A percentile compares a stretch with the other conserved stretches of the same genome.
Conservation (phyloP, 2,113 vertebrate species). For the Laterallus jamaicensis region DNA sequence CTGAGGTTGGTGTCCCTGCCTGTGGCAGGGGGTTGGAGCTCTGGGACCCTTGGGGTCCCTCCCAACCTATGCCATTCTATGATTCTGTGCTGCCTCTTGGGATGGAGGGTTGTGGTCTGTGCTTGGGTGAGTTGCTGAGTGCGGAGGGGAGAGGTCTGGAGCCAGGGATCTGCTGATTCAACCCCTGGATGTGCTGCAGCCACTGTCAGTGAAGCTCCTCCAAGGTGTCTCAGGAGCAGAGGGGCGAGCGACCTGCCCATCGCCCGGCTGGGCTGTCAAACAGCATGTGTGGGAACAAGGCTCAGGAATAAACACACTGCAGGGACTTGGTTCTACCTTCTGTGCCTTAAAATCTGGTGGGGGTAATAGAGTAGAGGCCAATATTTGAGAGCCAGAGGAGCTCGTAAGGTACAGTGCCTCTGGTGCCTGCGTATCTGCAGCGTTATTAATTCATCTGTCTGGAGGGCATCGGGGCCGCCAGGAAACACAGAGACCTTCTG, state of each 20-base stretch:
- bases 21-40: too few species aligned
- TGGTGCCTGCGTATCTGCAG: neutral
- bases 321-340: neutral
- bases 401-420: neutral
- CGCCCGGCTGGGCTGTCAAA: neutral
- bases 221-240: neutral
- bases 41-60: too few species aligned
- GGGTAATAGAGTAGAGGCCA: neutral
- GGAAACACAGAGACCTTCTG: neutral
- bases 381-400: neutral
- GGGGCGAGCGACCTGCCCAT: neutral
- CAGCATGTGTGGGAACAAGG: accelerated
- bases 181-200: too few species aligned
- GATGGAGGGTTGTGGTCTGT: too few species aligned
- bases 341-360: neutral
- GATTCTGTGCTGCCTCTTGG: too few species aligned
- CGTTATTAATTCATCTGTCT: neutral
- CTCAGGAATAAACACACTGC: neutral
- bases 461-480: neutral
- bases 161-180: neutral
- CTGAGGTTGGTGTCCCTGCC: too few species aligned
- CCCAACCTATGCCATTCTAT: too few species aligned
- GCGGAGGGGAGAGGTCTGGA: accelerated
- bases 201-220: too few species aligned
- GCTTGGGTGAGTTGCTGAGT: accelerated